phyloP scores from a whole-genome alignment of 2,113 vertebrate genomes.

The Brienomyrus longianalis region DNA sequence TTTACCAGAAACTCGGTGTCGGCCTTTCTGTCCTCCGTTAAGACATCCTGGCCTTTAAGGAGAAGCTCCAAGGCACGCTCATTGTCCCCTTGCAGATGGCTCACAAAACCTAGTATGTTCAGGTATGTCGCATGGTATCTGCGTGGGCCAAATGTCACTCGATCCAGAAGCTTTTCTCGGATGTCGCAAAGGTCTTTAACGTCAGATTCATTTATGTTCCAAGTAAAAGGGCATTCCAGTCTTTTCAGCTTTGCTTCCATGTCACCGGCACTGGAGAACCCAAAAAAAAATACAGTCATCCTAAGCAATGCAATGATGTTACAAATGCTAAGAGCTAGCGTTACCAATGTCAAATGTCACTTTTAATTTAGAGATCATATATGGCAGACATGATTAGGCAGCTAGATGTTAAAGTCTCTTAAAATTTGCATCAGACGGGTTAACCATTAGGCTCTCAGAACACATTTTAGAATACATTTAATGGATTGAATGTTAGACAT shows the following conservation, averaged over 20 bases:
- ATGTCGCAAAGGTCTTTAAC: conserved; percentile 25
- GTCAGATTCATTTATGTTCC: conserved; percentile 30
- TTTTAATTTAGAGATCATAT: background rate
- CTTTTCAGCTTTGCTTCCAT: conserved; percentile 23
- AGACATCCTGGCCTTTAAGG: conserved; percentile 18
- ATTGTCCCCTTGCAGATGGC: conserved; percentile 20
- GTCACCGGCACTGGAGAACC: background rate
- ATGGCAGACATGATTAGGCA: background rate
- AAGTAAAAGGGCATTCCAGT: conserved; percentile 46
- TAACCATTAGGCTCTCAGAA: background rate
- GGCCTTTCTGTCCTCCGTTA: conserved; percentile 6
- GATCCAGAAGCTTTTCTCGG: conserved; percentile 27
- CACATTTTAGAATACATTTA: background rate
- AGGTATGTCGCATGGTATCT: conserved; percentile 29
- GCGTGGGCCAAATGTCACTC: conserved; percentile 18
- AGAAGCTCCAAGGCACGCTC: conserved; percentile 21
- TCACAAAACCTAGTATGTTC: conserved; percentile 34
- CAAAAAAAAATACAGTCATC: background rate
- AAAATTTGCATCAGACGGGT: background rate
- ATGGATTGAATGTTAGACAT: background rate
- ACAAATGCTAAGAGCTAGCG: background rate
- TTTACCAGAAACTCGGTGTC: conserved; percentile 32
- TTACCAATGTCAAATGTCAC: background rate
- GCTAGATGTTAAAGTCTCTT: background rate
- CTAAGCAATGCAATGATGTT: background rate